Percentiles rank a stretch among this genome's conserved stretches.
phyloP scores from a whole-genome alignment of 2,797 vertebrate genomes.

The Enteromius viviparus region DNA sequence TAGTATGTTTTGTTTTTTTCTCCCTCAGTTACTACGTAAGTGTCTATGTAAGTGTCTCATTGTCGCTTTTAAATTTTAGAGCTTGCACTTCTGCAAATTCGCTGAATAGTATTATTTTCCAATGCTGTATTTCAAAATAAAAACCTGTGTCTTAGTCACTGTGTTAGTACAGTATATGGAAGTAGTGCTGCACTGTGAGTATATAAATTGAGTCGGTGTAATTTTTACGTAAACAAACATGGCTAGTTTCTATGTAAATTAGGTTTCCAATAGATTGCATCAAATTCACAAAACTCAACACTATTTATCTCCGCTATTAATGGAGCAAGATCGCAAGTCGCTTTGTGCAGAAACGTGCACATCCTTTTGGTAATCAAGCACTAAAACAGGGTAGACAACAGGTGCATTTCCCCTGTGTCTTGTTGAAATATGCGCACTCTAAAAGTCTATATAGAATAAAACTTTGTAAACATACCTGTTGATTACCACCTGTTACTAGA shows the following conservation, averaged over 20 bases:
- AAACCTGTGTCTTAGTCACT: not conserved
- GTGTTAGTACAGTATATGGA: not conserved
- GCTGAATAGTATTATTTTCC: not conserved
- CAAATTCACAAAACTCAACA: not conserved
- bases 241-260: not conserved
- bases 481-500: slow-evolving; percentile 5
- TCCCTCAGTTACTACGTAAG: no score
- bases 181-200: not conserved
- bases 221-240: not conserved
- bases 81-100: not conserved
- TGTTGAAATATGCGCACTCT: not conserved
- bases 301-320: not conserved
- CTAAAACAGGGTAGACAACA: not conserved
- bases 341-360: not conserved
- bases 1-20: not conserved
- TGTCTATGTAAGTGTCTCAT: not conserved
- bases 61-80: not conserved
- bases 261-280: not conserved
- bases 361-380: not conserved
- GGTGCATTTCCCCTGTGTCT: not conserved
- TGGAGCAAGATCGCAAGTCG: not conserved
- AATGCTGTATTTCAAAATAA: not conserved
- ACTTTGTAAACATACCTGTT: not conserved
- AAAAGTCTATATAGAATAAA: not conserved
- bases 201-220: not conserved